Percentiles rank a stretch among this genome's conserved stretches.
These are phyloP conservation scores for Phenacoccus solenopsis DNA, from an alignment of 1,140 invertebrate species.

Conservation along the genomic window DNA sequence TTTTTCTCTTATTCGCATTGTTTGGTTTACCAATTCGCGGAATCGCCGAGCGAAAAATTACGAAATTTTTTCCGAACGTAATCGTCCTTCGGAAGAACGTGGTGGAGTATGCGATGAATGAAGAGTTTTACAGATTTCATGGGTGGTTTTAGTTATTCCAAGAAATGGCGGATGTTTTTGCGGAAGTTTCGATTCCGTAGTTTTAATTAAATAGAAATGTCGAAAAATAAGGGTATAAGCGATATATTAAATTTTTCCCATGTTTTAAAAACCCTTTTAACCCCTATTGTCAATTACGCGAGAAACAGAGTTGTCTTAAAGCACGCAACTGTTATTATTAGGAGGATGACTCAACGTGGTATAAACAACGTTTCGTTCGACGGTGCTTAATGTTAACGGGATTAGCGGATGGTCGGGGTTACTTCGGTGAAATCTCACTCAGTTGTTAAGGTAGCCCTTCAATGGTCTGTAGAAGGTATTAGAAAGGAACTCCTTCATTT, in stretches of 20 bases:
- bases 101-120: no score
- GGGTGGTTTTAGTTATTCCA: no score
- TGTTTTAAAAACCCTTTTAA: constrained; percentile 1
- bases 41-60: no score
- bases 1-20: not conserved
- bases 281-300: not conserved
- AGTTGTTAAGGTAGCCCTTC: no score
- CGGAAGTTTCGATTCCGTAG: not conserved
- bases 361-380: not conserved
- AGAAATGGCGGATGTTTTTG: not conserved
- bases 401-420: no score
- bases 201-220: not conserved
- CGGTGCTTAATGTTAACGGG: not conserved
- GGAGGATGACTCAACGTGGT: not conserved
- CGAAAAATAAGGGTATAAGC: not conserved
- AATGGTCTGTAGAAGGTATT: no score
- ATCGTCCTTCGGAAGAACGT: no score
- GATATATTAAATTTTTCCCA: not conserved
- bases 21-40: no score
- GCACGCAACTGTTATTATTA: constrained; percentile 1
- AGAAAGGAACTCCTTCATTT: no score
- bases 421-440: no score
- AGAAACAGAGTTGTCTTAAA: not conserved
- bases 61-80: no score
- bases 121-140: no score